phyloP scores from a whole-genome alignment of 1,140 invertebrate species.

The Drosophila auraria region DNA sequence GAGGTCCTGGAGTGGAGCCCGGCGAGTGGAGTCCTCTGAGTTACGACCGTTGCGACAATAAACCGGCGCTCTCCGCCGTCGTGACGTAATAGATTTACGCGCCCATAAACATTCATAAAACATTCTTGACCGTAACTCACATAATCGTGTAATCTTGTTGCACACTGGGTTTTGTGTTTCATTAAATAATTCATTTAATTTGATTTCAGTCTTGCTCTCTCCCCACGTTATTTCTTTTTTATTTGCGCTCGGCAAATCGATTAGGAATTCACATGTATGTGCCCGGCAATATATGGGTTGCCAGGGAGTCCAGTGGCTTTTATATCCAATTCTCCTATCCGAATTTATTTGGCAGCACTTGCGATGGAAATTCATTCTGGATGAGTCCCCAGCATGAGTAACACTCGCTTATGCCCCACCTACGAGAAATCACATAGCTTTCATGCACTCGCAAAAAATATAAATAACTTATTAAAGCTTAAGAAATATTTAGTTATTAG shows the following conservation, averaged over 20 bases:
- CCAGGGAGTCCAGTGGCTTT: constrained; percentile 53
- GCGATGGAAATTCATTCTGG: constrained; percentile 48
- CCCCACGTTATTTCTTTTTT: constrained; percentile 23
- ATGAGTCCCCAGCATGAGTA: constrained; percentile 15
- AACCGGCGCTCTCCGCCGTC: constrained; percentile 17
- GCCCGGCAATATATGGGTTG: constrained; percentile 1
- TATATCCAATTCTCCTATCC: constrained; percentile 40
- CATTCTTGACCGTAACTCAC: constrained; percentile 76
- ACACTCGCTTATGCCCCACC: not conserved
- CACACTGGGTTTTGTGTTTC: constrained; percentile 51
- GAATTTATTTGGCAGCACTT: constrained; percentile 70
- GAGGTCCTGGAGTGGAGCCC: not conserved
- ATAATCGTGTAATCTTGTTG: constrained; percentile 76
- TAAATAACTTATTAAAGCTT: not conserved
- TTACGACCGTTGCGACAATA: constrained; percentile 69
- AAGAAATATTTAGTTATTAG: too few relatives aligned
- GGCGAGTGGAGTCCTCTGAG: constrained; percentile 29
- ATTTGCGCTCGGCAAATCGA: constrained; percentile 44
- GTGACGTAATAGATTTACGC: constrained; percentile 81
- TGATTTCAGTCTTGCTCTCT: constrained; percentile 56
- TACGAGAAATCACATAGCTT: not conserved
- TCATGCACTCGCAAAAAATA: not conserved
- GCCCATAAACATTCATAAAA: constrained; percentile 81
- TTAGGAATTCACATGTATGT: constrained; percentile 41
- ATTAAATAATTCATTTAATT: constrained; percentile 83